Base-by-base conservation (phyloP, 2,797 vertebrate species). In the Crax fasciolata region DNA sequence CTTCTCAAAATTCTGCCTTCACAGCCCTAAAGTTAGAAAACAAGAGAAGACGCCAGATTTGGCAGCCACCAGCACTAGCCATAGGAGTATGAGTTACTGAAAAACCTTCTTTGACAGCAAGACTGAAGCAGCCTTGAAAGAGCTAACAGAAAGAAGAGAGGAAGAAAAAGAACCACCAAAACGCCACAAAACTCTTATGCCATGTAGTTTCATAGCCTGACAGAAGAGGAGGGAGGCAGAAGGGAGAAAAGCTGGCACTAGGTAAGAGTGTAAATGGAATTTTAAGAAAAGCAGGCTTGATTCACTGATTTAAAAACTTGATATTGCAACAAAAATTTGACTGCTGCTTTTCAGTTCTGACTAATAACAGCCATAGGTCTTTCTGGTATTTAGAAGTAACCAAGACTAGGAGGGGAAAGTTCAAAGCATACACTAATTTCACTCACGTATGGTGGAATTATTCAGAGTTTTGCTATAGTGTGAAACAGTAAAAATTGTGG, bases 1-100 rank as follows among this genome's bases (percentile, higher is more conserved):
- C 41, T 84, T 83, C 68, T 92, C 44, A 44, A 94, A 87, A 95
- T 71, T 49, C 51, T 70, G 89, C 24, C 48, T 48, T 94, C 75
- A 57, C 32, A 61, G 4, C 32, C 18, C 10, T 3, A 28, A 11
- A 72, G 18, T 39, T 20, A 48, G 65, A 67, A 57, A 48, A 62
- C 25, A 24, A 55, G 66, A 75, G 39, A 83, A 72, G 20, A 51
- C 3, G 54, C 4, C 10, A 68, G 46, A 61, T 73, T 58, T 81
- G 39, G 46, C 72, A 93, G 61, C 8, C n/a, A 74, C 35, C 0
- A 46, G 48, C 6, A 71, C 35, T n/a, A 89, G 39, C 43, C 23
- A 21, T 6, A 2, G 35, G 24, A 87, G n/a, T 63, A 62, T 18
- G 19, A 92, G 76, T 75, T 94, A 78, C 51, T 62, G 43, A 58